Conservation (phyloP, 2,888 invertebrate species). For the Drosophila lutescens region DNA sequence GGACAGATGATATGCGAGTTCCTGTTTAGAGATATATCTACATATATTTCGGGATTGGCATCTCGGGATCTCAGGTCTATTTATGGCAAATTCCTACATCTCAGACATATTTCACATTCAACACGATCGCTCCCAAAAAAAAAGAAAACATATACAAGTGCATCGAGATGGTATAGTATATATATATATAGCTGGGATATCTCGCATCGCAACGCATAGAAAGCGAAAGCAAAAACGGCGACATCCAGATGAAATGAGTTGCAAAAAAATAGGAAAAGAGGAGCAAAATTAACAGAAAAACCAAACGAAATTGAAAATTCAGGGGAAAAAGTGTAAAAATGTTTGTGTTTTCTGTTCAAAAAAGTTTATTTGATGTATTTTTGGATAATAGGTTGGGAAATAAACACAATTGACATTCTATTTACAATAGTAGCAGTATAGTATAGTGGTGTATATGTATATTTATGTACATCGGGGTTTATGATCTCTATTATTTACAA, state of each 20-base stretch:
- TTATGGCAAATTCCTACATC: conserved; percentile 70
- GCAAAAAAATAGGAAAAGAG: conserved; percentile 14
- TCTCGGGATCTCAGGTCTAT: conserved; percentile 51
- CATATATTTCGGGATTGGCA: conserved; percentile 19
- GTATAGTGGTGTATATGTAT: not conserved
- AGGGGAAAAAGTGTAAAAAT: conserved; percentile 11
- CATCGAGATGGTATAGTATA: conserved; percentile 23
- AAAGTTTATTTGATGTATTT: conserved; percentile 38
- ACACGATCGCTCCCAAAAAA: conserved; percentile 37
- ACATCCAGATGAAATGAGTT: conserved; percentile 24
- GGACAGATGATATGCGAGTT: conserved; percentile 5
- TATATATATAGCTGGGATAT: conserved; percentile 9
- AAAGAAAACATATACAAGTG: conserved; percentile 48
- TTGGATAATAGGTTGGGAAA: conserved; percentile 22
- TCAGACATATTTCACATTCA: conserved; percentile 59
- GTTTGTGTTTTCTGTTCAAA: conserved; percentile 5
- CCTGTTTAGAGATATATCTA: not conserved
- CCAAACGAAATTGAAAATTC: conserved; percentile 3
- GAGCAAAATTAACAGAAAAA: not conserved
- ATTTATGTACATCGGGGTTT: conserved; percentile 8
- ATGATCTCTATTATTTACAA: conserved; percentile 29
- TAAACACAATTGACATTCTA: conserved; percentile 43
- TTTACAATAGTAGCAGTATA: conserved; percentile 18
- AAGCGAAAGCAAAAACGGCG: conserved; percentile 19
- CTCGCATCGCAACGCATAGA: conserved; percentile 6